These are phyloP conservation scores for Elgaria multicarinata DNA, from an alignment of 2,113 vertebrate genomes.

Conservation along the genomic window DNA sequence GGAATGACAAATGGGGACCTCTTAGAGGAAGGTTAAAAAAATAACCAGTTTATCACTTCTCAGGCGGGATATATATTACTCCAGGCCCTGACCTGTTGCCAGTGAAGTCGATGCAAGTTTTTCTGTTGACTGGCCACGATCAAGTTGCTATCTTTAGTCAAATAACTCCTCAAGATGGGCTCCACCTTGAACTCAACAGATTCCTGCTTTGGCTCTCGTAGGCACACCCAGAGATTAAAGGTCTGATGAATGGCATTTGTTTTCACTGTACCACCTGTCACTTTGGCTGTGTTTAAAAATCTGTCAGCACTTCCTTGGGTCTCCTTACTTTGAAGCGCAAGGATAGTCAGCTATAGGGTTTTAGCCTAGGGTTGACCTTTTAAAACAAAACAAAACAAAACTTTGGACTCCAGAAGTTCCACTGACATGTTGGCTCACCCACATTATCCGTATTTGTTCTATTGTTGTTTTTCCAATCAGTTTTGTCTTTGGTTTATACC, in stretches of 20 bases:
- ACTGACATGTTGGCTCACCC: constrained; percentile 48
- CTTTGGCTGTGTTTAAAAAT: constrained; percentile 1
- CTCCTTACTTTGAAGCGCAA: background rate
- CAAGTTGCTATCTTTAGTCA: background rate
- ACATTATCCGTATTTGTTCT: background rate
- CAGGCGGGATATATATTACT: background rate
- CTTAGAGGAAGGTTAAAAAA: constrained; percentile 46
- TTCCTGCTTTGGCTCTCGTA: background rate
- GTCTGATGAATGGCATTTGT: background rate
- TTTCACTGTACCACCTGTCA: background rate
- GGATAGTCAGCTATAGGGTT: background rate
- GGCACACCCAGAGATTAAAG: background rate
- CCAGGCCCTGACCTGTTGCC: constrained; percentile 16
- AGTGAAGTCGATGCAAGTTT: background rate
- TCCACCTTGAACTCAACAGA: background rate
- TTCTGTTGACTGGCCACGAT: background rate
- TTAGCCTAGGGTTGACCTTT: background rate
- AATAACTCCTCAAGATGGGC: background rate
- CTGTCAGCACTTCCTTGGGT: constrained; percentile 44
- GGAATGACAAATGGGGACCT: constrained; percentile 42
- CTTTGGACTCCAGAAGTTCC: constrained; percentile 55
- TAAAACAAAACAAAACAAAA: background rate
- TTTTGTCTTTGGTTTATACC: background rate
- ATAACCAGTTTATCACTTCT: constrained; percentile 45
- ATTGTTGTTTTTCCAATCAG: background rate